phyloP scores from a whole-genome alignment of 2,113 vertebrate genomes.

The Pelecanoides urinatrix region DNA sequence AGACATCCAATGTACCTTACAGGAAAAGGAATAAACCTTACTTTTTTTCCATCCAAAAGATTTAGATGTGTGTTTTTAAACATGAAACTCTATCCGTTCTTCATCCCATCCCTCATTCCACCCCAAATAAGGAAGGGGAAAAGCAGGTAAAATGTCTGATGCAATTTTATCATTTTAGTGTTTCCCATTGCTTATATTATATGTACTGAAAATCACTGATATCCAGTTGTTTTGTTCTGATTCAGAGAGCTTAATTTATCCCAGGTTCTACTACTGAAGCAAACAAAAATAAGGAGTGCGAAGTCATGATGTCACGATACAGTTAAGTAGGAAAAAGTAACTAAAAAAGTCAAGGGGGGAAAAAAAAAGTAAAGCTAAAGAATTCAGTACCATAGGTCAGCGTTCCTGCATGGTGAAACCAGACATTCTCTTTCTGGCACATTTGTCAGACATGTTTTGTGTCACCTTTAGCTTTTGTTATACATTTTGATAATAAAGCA shows the following conservation, averaged over 20 bases:
- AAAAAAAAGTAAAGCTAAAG: neutral
- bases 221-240: constrained; percentile 18
- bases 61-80: neutral
- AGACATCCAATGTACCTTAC: neutral
- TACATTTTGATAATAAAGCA: neutral
- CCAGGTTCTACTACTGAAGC: neutral
- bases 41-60: neutral
- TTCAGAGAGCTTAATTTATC: constrained; percentile 15
- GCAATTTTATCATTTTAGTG: constrained; percentile 27
- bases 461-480: neutral
- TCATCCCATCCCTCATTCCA: neutral
- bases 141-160: neutral
- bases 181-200: neutral
- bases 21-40: neutral
- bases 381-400: neutral
- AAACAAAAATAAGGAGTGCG: constrained; percentile 4
- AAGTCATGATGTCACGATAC: neutral
- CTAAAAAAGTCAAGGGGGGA: neutral
- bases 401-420: neutral
- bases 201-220: neutral
- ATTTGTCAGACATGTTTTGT: neutral
- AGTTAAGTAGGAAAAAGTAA: neutral
- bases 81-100: neutral
- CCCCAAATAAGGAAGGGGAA: neutral
- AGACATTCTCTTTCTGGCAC: neutral